Evolutionary conservation across 2,888 invertebrate genomes (phyloP).

Genomic region (Tanytarsus gracilentus): DNA sequence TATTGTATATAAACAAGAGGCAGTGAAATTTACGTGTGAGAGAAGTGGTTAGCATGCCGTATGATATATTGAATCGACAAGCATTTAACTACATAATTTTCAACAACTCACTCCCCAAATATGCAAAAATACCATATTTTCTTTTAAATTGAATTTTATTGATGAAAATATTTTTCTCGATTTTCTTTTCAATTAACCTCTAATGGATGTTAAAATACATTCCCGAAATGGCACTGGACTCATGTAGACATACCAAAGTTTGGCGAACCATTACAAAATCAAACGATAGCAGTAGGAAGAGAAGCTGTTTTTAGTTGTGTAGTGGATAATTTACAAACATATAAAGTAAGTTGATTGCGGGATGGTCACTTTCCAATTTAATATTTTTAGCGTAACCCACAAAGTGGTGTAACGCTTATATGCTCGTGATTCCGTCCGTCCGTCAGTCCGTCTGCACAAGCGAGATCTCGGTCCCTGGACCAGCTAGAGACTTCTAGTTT

Average conservation of each 20-base stretch:
- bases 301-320: slow-evolving; percentile 59
- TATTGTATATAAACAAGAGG: slow-evolving; percentile 7
- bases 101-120: not conserved
- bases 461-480: too few relatives aligned
- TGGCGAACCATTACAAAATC: slow-evolving; percentile 56
- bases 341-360: slow-evolving; percentile 48
- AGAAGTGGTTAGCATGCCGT: not conserved
- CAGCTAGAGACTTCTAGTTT: too few relatives aligned
- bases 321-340: slow-evolving; percentile 59
- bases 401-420: too few relatives aligned
- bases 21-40: slow-evolving; percentile 4
- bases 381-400: too few relatives aligned
- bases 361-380: not conserved
- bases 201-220: too few relatives aligned
- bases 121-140: too few relatives aligned
- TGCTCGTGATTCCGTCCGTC: too few relatives aligned
- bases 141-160: too few relatives aligned
- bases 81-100: slow-evolving; percentile 18
- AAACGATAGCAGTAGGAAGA: slow-evolving; percentile 57
- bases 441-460: too few relatives aligned
- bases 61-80: slow-evolving; percentile 6
- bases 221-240: not conserved
- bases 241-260: slow-evolving; percentile 56
- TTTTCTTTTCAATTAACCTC: not conserved
- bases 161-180: too few relatives aligned